Conservation (phyloP, 1,140 invertebrate species). For the Copidosoma floridanum region DNA sequence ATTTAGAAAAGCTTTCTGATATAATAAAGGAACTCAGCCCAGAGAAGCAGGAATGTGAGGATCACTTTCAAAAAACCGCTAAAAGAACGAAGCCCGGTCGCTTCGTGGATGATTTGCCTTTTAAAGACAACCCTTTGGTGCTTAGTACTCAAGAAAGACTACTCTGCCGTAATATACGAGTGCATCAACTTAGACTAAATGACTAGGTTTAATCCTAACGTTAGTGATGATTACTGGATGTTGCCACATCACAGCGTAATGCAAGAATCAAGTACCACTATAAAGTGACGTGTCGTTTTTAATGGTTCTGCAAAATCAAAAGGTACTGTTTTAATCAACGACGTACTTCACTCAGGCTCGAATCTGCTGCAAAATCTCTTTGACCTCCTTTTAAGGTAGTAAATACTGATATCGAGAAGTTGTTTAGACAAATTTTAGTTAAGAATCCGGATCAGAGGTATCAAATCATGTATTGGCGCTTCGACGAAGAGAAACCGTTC, state of each 20-base stretch:
- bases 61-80: background rate
- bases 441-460: background rate
- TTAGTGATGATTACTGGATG: background rate
- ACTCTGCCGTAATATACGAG: background rate
- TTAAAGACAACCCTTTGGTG: background rate
- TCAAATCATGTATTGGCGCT: conserved; percentile 10
- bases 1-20: background rate
- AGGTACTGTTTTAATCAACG: background rate
- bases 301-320: background rate
- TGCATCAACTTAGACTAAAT: background rate
- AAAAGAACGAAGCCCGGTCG: background rate
- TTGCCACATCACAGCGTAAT: background rate
- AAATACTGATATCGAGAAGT: conserved; percentile 7
- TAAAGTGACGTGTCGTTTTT: background rate
- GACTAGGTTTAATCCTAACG: background rate
- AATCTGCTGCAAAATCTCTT: background rate
- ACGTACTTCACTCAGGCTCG: background rate
- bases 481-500: background rate
- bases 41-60: background rate
- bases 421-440: conserved; percentile 13
- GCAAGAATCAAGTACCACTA: background rate
- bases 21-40: background rate
- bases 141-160: background rate
- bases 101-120: background rate
- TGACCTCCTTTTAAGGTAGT: background rate